Percentiles rank a stretch among this genome's conserved stretches.
Evolutionary conservation across 1,140 invertebrate genomes (phyloP).

Genomic region (Muscidifurax raptorellus): DNA sequence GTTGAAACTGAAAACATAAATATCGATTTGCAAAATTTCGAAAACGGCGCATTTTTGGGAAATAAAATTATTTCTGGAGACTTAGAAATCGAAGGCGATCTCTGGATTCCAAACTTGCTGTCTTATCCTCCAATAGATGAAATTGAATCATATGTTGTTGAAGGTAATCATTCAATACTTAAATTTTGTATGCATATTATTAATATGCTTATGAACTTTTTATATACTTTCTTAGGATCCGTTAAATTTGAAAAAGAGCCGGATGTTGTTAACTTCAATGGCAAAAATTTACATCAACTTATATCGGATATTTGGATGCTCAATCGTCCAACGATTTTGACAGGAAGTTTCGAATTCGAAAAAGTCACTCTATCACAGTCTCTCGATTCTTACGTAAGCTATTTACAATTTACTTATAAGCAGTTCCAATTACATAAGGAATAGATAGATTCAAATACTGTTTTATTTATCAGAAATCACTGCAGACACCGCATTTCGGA

Average conservation of each 20-base stretch:
- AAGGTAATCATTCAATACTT: slow-evolving; percentile 2
- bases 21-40: background rate
- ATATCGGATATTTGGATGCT: slow-evolving; percentile 60
- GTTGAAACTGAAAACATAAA: slow-evolving; percentile 7
- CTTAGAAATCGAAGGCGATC: slow-evolving; percentile 38
- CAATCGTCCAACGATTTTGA: slow-evolving; percentile 51
- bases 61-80: slow-evolving; percentile 44
- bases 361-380: slow-evolving; percentile 21
- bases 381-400: slow-evolving; percentile 7
- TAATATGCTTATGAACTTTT: background rate
- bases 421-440: background rate
- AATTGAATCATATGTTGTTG: slow-evolving; percentile 4
- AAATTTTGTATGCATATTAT: background rate
- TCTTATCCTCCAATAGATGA: background rate
- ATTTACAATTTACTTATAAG: background rate
- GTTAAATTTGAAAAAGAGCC: slow-evolving; percentile 61
- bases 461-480: slow-evolving; percentile 48
- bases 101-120: slow-evolving; percentile 34
- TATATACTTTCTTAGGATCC: slow-evolving; percentile 51
- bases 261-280: slow-evolving; percentile 29
- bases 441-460: slow-evolving; percentile 16
- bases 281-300: slow-evolving; percentile 45
- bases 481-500: slow-evolving; percentile 55
- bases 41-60: slow-evolving; percentile 23
- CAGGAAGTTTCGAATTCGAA: slow-evolving; percentile 32